Evolutionary conservation across 2,113 vertebrate genomes (phyloP), one percentile per base, ranked within the genome.

Genomic region (Poecile atricapillus): DNA sequence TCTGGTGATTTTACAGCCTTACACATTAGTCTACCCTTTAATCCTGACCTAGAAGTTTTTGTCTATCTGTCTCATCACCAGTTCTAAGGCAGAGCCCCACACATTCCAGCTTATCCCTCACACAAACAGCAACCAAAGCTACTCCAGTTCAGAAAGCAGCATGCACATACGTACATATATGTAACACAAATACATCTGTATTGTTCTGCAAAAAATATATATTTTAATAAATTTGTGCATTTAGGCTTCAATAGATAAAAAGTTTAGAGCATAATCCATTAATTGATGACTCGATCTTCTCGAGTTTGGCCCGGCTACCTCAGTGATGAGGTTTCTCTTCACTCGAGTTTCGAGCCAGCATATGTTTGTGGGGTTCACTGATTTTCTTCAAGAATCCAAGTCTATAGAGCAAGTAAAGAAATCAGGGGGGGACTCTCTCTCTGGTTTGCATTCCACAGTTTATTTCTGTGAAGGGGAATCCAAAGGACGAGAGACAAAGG

Each of bases 151-250:
- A 64, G n/a, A 86, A 85, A 73, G 7, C 7, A 50, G 12, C 0
- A 0, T 9, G 30, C 9, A 20, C 8, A 33, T 13, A 22, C 5
- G 30, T 31, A 44, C 3, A 19, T 5, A 27, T 31, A 59, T 1
- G 10, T 17, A 58, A 64, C 31, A 76, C 7, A 53, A 68, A 76
- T 8, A 16, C 3, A 16, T 64, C 37, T 44, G 21, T 11, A 24
- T 24, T 73, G 2, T 47, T 85, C 31, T 31, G 15, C 3, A 79
- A 63, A 93, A 6, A 47, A 68, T 14, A 2, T 2, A 2, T 2
- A 15, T 69, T 79, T 55, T 12, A 93, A 67, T 35, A 27, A 25
- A 53, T 27, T 70, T 20, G 27, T 18, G 25, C 2, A 25, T 63
- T 82, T 78, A 33, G 8, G 4, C 47, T 84, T 82, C 39, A 55